These are phyloP conservation scores for Hetaerina titia DNA, from an alignment of 2,888 invertebrate genomes.

Conservation along the genomic window DNA sequence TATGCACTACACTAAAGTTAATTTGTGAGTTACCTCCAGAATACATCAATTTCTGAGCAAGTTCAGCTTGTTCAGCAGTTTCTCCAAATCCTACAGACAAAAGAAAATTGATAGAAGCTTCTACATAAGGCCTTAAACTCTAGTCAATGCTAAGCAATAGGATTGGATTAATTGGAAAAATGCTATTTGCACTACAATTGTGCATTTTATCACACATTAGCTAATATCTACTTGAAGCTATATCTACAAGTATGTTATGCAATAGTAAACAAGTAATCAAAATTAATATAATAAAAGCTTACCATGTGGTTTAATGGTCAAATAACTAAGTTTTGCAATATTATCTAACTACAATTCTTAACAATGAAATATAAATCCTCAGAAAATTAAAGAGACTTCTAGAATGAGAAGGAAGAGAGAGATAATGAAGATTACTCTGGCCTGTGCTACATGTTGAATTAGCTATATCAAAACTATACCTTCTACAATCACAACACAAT, in stretches of 20 bases:
- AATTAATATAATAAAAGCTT: not conserved
- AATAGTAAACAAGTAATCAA: not conserved
- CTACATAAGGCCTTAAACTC: slow-evolving; percentile 57
- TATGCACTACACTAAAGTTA: slow-evolving; percentile 18
- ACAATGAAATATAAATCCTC: no score
- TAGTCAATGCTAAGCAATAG: not conserved
- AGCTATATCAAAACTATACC: slow-evolving; percentile 79
- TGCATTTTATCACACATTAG: not conserved
- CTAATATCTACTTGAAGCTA: not conserved
- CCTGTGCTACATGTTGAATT: not conserved
- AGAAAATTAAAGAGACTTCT: no score
- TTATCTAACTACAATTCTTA: no score
- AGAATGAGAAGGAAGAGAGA: not conserved
- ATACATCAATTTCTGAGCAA: slow-evolving; percentile 93
- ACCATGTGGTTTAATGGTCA: not conserved
- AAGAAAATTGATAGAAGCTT: slow-evolving; percentile 70
- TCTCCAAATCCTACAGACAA: slow-evolving; percentile 84
- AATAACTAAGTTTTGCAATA: no score
- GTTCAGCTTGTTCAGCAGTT: slow-evolving; percentile 89
- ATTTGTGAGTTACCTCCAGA: slow-evolving; percentile 82
- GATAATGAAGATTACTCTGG: not conserved
- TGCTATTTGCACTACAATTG: not conserved
- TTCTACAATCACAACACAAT: slow-evolving; percentile 97
- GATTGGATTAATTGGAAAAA: slow-evolving; percentile 3
- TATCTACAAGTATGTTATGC: not conserved